Evolutionary conservation across 2,888 invertebrate species (phyloP), one percentile per base, ranked within the genome.

Genomic region (Oscheius sp.): DNA sequence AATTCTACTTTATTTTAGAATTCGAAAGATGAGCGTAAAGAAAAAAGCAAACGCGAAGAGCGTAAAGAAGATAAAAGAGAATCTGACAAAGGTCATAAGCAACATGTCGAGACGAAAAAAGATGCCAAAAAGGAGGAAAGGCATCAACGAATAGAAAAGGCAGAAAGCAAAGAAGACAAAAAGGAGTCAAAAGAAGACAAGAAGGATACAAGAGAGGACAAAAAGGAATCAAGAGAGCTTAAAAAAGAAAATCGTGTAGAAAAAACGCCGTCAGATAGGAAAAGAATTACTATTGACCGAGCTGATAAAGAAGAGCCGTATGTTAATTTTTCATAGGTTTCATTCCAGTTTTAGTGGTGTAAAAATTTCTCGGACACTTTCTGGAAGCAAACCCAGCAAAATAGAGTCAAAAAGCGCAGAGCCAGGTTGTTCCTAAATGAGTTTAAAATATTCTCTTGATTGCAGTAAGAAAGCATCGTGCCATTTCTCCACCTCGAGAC

Each of bases 251-350:
- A n/a, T n/a, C n/a, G n/a, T 42, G 53, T 67, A 25, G 39, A 70
- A n/a, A n/a, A n/a, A n/a, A n/a, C n/a, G n/a, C n/a, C n/a, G n/a
- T n/a, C n/a, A 64, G 45, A 50, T 37, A 25, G 71, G 69, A 34
- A 69, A 71, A 52, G 70, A 68, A 58, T 65, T 48, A n/a, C 61
- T 33, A 20, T 34, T 33, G 37, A 55, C 17, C 55, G 48, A 4
- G 5, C 48, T 5, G 48, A 53, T 53, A 12, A 20, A 29, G 53
- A 55, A 4, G 55, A 55, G 34, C 55, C 55, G 55, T 55, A 55
- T 10, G 53, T 27, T 52, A 29, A 1, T 29, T 55, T 20, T 20
- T 34, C 3, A 27, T 31, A 27, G 8, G 8, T 53, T 53, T 3
- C 6, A 3, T 15, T 31, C 15, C 15, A 53, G 3, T 10, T 53